Base-by-base conservation (phyloP, 2,113 vertebrate genomes). In the Leptobrachium ailaonicum region DNA sequence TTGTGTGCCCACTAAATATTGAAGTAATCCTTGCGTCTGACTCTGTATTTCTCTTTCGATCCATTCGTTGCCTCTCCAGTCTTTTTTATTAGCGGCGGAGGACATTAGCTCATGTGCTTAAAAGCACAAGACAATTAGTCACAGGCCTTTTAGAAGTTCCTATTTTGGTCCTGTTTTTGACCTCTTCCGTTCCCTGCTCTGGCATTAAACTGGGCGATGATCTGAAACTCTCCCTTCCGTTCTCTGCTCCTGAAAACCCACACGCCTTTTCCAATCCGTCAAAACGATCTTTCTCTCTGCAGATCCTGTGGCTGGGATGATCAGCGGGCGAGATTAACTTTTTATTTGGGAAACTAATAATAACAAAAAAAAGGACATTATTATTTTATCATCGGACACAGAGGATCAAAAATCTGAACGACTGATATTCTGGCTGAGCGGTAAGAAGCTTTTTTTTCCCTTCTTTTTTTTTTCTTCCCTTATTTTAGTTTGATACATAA, bases 111-210 rank as follows among this genome's bases (percentile, higher is more conserved):
- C 32, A 5, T 40, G 13, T 73, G 56, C 56, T 41, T 73, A 50
- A 73, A 62, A 62, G 56, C 72, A 73, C 32, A 73, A 73, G 56
- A 73, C 72, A 62, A 73, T 73, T 62, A 73, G 43, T 50, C 44
- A 71, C 54, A 62, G 69, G 77, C 43, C 11, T 78, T 70, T 47
- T 60, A 70, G 47, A 71, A 78, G 76, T 62, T 79, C 77, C 13
- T 79, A 72, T 79, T 71, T 72, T 72, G 68, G 69, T 47, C 70
- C 56, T 64, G 68, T n/a, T 45, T 32, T 44, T 79, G 77, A 72
- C 77, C 77, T 67, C 69, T 79, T 79, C 77, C 77, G 76, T 60
- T 70, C 43, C 32, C n/a, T 71, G 67, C 76, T 79, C 56, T 79
- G 77, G 43, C 58, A 79, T 72, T 79, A 71, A 60, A 62, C 12